Base-by-base conservation (phyloP, 1,140 invertebrate species). In the Anastatus disparis region DNA sequence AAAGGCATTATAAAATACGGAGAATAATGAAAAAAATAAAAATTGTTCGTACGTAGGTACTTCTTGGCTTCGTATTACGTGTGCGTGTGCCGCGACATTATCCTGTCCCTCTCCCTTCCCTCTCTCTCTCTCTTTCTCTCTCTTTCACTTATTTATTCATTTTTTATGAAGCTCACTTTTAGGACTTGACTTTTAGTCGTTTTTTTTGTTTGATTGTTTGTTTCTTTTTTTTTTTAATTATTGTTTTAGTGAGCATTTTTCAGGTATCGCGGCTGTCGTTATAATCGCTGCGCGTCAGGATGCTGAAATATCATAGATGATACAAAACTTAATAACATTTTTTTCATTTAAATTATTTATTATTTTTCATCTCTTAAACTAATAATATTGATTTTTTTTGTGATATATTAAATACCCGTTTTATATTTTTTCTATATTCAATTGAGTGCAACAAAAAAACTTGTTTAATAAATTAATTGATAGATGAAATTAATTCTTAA, bases 231-330 rank as follows among this genome's bases (percentile, higher is more conserved):
- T 63, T 74, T 61, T 64, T 53, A 68, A 72, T 40, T 42, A 55
- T 59, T 74, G 75, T 70, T 72, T 76, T 31, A 26, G 29, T 61
- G 77, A 81, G 76, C 70, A 75, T 61, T 71, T n/a, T 65, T 71
- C 75, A 75, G 76, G 75, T 72, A 73, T 78, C 76, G 74, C 78
- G 76, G 76, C 77, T 78, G 78, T 79, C 79, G 81, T 79, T 80
- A 81, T 75, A 78, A 82, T 78, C 78, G 78, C 79, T 82, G 78
- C 76, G 82, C 81, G 78, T 78, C 82, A 83, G 82, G 82, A 85
- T 84, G 84, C 84, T 86, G 84, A 86, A 86, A 86, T 77, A 81
- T 84, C 75, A 83, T 82, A 79, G 76, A 79, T 74, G 46, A 59
- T 71, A 59, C 40, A 59, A 40, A 66, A 35, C 31, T 35, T 35